Evolutionary conservation across 2,888 invertebrate genomes (phyloP).

Genomic region (Clistopyga incitator): DNA sequence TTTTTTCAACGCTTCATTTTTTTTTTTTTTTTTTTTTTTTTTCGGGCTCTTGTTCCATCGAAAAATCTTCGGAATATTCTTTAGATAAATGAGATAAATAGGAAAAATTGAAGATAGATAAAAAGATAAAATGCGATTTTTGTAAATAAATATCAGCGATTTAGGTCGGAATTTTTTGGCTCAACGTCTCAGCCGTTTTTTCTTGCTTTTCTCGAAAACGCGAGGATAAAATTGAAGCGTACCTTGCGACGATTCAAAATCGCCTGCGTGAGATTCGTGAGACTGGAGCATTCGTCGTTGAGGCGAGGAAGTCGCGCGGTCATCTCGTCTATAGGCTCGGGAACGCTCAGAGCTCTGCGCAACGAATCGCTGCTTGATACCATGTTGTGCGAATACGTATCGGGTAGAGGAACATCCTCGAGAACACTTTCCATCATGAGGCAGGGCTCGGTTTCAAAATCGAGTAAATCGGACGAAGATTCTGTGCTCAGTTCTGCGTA

Average conservation of each 20-base stretch:
- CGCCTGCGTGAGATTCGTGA: constrained; percentile 92
- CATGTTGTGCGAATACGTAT: constrained; percentile 89
- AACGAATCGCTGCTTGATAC: constrained; percentile 87
- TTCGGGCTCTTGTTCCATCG: no score
- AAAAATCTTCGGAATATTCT: no score
- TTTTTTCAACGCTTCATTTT: no score
- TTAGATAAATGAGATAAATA: no score
- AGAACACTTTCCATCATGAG: constrained; percentile 92
- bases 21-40: no score
- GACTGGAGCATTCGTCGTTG: constrained; percentile 87
- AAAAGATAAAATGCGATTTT: no score
- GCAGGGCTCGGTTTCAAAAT: constrained; percentile 93
- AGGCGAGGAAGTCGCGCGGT: constrained; percentile 73
- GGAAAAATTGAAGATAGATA: no score
- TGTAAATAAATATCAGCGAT: no score
- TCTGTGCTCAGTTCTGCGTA: constrained; percentile 86
- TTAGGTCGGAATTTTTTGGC: no score
- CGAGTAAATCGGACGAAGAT: constrained; percentile 90
- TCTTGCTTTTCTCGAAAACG: no score
- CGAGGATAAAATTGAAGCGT: background rate
- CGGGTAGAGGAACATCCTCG: constrained; percentile 88
- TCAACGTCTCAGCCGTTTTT: background rate
- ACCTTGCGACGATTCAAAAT: constrained; percentile 89
- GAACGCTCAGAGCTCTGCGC: constrained; percentile 80
- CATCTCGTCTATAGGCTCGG: constrained; percentile 79